Evolutionary conservation across 1,140 invertebrate species (phyloP).

Genomic region (Drosophila parvula): DNA sequence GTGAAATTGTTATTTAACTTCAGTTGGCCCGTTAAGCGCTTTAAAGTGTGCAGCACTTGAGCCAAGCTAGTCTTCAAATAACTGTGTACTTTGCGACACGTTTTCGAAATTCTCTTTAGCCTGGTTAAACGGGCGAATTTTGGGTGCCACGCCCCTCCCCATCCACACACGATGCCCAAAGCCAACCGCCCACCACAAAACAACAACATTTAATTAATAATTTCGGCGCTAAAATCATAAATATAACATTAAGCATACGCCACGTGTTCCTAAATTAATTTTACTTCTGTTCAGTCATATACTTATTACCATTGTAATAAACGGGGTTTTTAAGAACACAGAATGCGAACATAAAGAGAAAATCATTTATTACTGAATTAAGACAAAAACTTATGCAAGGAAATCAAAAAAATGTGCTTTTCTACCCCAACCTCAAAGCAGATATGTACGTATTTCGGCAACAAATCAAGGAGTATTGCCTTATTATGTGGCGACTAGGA

Average conservation of each 20-base stretch:
- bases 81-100: slow-evolving; percentile 70
- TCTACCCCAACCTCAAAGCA: too few relatives aligned
- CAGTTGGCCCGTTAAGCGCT: slow-evolving; percentile 73
- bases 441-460: too few relatives aligned
- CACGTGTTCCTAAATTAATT: slow-evolving; percentile 15
- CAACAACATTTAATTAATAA: slow-evolving; percentile 53
- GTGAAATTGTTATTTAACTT: slow-evolving; percentile 83
- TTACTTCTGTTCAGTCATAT: background rate
- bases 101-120: slow-evolving; percentile 65
- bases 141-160: background rate
- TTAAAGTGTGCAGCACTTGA: slow-evolving; percentile 68
- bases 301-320: background rate
- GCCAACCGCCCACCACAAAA: slow-evolving; percentile 1
- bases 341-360: too few relatives aligned
- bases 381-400: background rate
- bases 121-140: slow-evolving; percentile 23
- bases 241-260: slow-evolving; percentile 67
- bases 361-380: background rate
- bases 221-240: slow-evolving; percentile 54
- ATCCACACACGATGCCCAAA: background rate
- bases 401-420: background rate
- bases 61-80: slow-evolving; percentile 46
- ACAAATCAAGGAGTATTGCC: too few relatives aligned
- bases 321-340: background rate
- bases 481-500: too few relatives aligned